Conservation (phyloP, 2,888 invertebrate species). For the Eudasyphora cyanicolor region DNA sequence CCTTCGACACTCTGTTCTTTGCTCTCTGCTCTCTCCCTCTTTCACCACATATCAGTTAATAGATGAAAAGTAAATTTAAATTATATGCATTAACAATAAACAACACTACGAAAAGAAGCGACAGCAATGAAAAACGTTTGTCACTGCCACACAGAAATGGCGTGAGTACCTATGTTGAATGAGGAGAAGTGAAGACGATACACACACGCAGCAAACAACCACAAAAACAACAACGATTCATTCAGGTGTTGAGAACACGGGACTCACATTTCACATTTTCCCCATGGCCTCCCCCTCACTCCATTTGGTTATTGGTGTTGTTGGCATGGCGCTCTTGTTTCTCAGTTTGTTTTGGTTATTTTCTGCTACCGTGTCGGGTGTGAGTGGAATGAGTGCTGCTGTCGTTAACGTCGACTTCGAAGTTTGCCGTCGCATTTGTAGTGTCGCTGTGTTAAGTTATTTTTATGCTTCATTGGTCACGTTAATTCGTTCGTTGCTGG, state of each 20-base stretch:
- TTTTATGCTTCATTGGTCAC: slow-evolving; percentile 61
- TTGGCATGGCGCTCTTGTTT: slow-evolving; percentile 46
- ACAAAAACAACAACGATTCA: not conserved
- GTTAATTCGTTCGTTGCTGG: slow-evolving; percentile 42
- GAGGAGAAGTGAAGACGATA: not conserved
- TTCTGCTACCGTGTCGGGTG: slow-evolving; percentile 39
- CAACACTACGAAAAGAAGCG: not conserved
- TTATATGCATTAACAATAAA: not conserved
- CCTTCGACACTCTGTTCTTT: not conserved
- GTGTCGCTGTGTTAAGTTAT: slow-evolving; percentile 45
- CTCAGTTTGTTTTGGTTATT: slow-evolving; percentile 20
- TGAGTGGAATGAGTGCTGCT: slow-evolving; percentile 26
- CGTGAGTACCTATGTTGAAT: not conserved
- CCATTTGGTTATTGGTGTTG: not conserved
- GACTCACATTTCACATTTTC: not conserved
- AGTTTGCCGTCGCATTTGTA: not conserved
- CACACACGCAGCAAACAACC: not conserved
- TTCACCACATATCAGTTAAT: not conserved
- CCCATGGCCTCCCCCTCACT: not conserved
- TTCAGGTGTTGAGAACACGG: slow-evolving; percentile 17
- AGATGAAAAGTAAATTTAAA: slow-evolving; percentile 24
- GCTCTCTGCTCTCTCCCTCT: not conserved
- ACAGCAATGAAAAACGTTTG: slow-evolving; percentile 10
- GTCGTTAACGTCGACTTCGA: slow-evolving; percentile 11
- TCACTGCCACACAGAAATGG: slow-evolving; percentile 2